phyloP scores from a whole-genome alignment of 2,888 invertebrate genomes.

The Ligdia adustata region DNA sequence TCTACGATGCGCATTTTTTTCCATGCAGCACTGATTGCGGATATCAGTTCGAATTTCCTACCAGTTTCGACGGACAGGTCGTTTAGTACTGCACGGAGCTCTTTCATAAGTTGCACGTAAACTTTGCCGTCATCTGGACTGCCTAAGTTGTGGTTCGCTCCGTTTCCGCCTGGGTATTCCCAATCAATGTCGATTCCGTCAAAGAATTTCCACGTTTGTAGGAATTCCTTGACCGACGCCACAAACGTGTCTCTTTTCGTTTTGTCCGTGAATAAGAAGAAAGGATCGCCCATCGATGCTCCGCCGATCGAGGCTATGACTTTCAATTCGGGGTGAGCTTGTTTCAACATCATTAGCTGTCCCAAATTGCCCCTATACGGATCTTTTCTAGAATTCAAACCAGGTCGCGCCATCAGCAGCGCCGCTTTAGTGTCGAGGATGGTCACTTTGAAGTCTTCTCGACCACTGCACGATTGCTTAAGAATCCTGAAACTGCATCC shows the following conservation, averaged over 20 bases:
- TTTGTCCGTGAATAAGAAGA: slow-evolving; percentile 73
- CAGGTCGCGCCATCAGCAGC: slow-evolving; percentile 76
- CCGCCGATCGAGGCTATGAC: slow-evolving; percentile 77
- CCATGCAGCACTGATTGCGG: slow-evolving; percentile 76
- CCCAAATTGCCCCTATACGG: slow-evolving; percentile 80
- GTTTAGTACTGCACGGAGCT: slow-evolving; percentile 72
- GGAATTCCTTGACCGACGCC: slow-evolving; percentile 73
- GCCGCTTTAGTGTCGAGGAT: slow-evolving; percentile 80
- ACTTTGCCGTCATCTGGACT: slow-evolving; percentile 70
- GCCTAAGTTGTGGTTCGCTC: slow-evolving; percentile 75
- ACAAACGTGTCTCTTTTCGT: slow-evolving; percentile 70
- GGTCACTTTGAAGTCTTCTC: slow-evolving; percentile 78
- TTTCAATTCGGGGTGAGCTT: slow-evolving; percentile 72
- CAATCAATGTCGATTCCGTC: slow-evolving; percentile 79
- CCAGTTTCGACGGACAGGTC: slow-evolving; percentile 68
- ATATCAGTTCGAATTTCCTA: slow-evolving; percentile 74
- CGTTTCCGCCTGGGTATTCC: slow-evolving; percentile 80
- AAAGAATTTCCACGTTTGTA: slow-evolving; percentile 79
- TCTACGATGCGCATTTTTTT: slow-evolving; percentile 78
- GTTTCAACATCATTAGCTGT: slow-evolving; percentile 76
- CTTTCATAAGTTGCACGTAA: slow-evolving; percentile 72
- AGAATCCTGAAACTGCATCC: slow-evolving; percentile 77
- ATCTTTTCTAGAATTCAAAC: slow-evolving; percentile 74
- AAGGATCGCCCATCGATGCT: slow-evolving; percentile 77
- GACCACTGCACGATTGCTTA: slow-evolving; percentile 74